phyloP scores from a whole-genome alignment of 2,888 invertebrate species.

The Ennomos quercinarius region DNA sequence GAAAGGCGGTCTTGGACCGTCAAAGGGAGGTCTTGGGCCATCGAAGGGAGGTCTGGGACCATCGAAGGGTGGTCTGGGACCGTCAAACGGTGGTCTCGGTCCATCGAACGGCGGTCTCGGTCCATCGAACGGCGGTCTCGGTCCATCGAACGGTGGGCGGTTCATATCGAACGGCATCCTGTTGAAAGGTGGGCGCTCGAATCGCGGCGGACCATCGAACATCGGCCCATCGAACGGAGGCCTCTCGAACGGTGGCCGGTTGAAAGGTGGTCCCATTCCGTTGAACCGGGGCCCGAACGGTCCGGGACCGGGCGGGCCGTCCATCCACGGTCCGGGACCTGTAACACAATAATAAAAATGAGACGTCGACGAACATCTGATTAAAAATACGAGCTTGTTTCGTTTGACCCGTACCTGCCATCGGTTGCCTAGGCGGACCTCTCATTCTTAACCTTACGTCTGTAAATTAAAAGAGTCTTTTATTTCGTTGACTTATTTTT shows the following conservation, averaged over 20 bases:
- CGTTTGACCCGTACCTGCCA: conserved; percentile 66
- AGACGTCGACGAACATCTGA: background rate
- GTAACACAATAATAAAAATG: conserved; percentile 14
- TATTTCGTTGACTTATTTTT: conserved; percentile 20
- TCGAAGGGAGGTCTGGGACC: conserved; percentile 64
- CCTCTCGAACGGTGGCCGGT: conserved; percentile 52
- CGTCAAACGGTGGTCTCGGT: conserved; percentile 58
- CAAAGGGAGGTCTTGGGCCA: conserved; percentile 60
- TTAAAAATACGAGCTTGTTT: conserved; percentile 29
- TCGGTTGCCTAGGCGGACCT: conserved; percentile 71
- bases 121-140: conserved; percentile 52
- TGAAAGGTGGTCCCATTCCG: conserved; percentile 70
- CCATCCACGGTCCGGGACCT: conserved; percentile 76
- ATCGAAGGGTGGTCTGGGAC: conserved; percentile 51
- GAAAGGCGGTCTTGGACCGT: conserved; percentile 63
- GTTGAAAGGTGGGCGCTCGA: conserved; percentile 35
- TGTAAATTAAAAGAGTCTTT: conserved; percentile 65
- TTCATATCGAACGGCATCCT: conserved; percentile 61
- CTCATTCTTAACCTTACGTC: conserved; percentile 79
- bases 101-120: conserved; percentile 64
- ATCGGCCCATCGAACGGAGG: conserved; percentile 58
- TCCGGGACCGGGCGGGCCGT: conserved; percentile 63
- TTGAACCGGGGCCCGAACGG: conserved; percentile 76
- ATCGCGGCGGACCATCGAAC: conserved; percentile 60
- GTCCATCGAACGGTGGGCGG: conserved; percentile 51